Conservation (phyloP, 2,888 invertebrate species). For the Trichopria drosophilae region DNA sequence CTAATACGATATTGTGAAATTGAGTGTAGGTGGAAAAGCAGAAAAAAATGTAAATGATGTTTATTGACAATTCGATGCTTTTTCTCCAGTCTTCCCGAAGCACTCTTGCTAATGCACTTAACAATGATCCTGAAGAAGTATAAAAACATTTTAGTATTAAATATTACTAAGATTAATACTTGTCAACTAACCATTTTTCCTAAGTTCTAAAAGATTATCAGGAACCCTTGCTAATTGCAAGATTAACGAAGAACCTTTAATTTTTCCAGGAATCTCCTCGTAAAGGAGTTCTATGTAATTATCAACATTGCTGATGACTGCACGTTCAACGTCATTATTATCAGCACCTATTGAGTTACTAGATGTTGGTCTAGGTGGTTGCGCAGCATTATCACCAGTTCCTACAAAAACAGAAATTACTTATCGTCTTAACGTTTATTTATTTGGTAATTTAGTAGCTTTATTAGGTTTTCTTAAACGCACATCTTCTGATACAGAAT, state of each 20-base stretch:
- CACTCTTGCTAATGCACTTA: slow-evolving; percentile 93
- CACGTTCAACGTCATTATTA: slow-evolving; percentile 61
- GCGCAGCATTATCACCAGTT: slow-evolving; percentile 40
- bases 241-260: slow-evolving; percentile 88
- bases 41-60: slow-evolving; percentile 95
- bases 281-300: slow-evolving; percentile 95
- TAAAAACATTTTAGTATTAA: slow-evolving; percentile 21
- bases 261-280: slow-evolving; percentile 91
- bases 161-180: slow-evolving; percentile 2
- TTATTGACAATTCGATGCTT: slow-evolving; percentile 93
- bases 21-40: slow-evolving; percentile 95
- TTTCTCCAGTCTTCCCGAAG: slow-evolving; percentile 97
- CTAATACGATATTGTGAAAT: slow-evolving; percentile 91
- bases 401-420: slow-evolving; percentile 28
- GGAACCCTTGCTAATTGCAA: slow-evolving; percentile 89
- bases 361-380: slow-evolving; percentile 50
- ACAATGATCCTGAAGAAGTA: slow-evolving; percentile 75
- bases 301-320: slow-evolving; percentile 82
- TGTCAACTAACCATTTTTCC: slow-evolving; percentile 77
- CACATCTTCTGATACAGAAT: too few relatives aligned
- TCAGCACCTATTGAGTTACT: slow-evolving; percentile 48
- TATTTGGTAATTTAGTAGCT: too few relatives aligned
- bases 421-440: too few relatives aligned
- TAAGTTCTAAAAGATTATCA: slow-evolving; percentile 90
- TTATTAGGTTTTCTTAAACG: too few relatives aligned